These are phyloP conservation scores for Equus quagga DNA, from an alignment of 2,113 vertebrate genomes.

Conservation along the genomic window DNA sequence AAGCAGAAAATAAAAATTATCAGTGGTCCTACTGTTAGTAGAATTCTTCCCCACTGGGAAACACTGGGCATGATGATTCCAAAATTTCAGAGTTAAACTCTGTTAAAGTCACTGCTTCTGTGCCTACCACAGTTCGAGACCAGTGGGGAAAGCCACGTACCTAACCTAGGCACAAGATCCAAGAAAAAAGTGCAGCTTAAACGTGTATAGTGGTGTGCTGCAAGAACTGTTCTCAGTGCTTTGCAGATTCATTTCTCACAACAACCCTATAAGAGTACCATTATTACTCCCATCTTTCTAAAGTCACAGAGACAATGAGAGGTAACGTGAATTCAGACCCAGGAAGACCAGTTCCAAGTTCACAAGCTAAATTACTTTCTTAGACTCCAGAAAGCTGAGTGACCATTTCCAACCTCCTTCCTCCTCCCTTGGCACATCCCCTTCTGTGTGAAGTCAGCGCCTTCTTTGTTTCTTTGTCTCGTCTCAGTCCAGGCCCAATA, in stretches of 20 bases:
- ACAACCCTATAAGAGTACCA: neutral
- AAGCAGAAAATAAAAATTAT: neutral
- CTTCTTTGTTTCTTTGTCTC: neutral
- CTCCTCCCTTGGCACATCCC: fast-evolving
- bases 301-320: neutral
- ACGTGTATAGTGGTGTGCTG: fast-evolving
- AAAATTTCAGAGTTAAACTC: neutral
- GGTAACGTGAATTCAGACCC: neutral
- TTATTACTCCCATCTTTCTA: neutral
- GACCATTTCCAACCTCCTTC: neutral
- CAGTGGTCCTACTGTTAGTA: neutral
- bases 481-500: neutral
- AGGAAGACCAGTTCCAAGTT: neutral
- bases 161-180: neutral
- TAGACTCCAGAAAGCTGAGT: too few relatives aligned
- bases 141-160: neutral
- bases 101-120: neutral
- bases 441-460: neutral
- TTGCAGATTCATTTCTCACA: neutral
- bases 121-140: neutral
- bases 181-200: too few relatives aligned
- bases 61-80: neutral
- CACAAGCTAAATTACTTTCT: neutral
- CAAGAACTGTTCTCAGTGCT: neutral
- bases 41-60: neutral